Base-by-base conservation (phyloP, 2,113 vertebrate genomes). In the Poeciliopsis turrubarensis region DNA sequence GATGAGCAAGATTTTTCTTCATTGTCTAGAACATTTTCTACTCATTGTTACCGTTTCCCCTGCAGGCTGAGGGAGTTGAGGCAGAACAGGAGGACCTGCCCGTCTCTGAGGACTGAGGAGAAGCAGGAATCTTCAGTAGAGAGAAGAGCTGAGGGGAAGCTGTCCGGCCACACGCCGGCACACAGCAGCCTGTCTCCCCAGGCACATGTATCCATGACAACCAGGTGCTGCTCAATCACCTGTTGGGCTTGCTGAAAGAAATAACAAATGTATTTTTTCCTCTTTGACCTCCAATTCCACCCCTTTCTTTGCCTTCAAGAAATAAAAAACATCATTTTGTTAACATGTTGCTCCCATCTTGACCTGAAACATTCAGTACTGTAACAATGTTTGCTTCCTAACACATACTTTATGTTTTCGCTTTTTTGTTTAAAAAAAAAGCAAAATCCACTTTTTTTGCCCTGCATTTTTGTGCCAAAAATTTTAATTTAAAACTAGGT, bases 91-190 rank as follows among this genome's bases (percentile, higher is more conserved):
- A 99, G 94, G 84, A 99, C 90, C 88, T 98, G 97, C 15, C 96
- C 97, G 25, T 99, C 97, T 14, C 94, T 91, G 77, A 78, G 89
- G 73, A 99, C 95, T 7, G 93, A 83, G 0, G 96, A 96, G 81
- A 99, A 97, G 72, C 96, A 93, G 0, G 98, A 97, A 70, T 99
- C 98, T 87, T 98, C 97, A 0, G 95, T 93, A 79, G 95, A 95
- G 89, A 96, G 92, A 60, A 96, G 83, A 64, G 91, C 95, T 0
- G 96, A 96, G 27, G 97, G 97, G 4, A 99, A 82, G 22, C 95
- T 92, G 77, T 97, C 95, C 0, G 98, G 98, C 97, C 97, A 99
- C 14, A 99, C 83, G 0, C 97, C 97, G 0, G 96, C 63, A 80
- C 95, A 96, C 74, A 98, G 92, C 92, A 99, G 89, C 37, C 93